Evolutionary conservation across 2,888 invertebrate species (phyloP).

Genomic region (Hymenopus coronatus): DNA sequence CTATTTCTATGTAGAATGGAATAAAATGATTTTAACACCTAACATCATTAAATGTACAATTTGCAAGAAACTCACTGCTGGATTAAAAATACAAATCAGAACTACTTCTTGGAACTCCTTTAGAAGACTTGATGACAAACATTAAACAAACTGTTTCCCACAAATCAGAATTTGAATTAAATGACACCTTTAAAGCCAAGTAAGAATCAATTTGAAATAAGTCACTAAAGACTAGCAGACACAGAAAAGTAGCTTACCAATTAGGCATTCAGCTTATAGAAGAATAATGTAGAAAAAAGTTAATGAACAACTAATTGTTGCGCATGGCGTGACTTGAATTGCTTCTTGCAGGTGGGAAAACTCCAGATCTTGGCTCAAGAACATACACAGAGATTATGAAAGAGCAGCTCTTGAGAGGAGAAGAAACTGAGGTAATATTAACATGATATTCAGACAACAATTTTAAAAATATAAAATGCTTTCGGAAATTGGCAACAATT

Average conservation of each 20-base stretch:
- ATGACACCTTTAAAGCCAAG: neutral
- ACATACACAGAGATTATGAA: conserved; percentile 97
- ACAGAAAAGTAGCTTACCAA: neutral
- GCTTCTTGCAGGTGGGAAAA: conserved; percentile 87
- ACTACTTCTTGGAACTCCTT: conserved; percentile 4
- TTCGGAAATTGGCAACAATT: neutral
- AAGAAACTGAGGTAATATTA: conserved; percentile 80
- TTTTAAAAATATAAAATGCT: neutral
- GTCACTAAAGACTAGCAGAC: neutral
- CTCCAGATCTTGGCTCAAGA: conserved; percentile 91
- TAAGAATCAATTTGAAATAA: neutral
- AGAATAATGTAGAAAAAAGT: neutral
- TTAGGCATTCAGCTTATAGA: neutral
- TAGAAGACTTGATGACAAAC: neutral
- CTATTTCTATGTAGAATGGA: too few relatives aligned
- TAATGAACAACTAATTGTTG: conserved; percentile 27
- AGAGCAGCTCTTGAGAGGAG: conserved; percentile 85
- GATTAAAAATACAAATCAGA: neutral
- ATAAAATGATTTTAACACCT: neutral
- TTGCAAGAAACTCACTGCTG: neutral
- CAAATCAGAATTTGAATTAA: neutral
- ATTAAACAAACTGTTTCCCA: neutral
- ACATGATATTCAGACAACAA: neutral
- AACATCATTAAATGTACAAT: neutral
- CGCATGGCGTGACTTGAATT: conserved; percentile 27